Conservation (phyloP, 2,797 vertebrate species). For the Ceyx erithaca region DNA sequence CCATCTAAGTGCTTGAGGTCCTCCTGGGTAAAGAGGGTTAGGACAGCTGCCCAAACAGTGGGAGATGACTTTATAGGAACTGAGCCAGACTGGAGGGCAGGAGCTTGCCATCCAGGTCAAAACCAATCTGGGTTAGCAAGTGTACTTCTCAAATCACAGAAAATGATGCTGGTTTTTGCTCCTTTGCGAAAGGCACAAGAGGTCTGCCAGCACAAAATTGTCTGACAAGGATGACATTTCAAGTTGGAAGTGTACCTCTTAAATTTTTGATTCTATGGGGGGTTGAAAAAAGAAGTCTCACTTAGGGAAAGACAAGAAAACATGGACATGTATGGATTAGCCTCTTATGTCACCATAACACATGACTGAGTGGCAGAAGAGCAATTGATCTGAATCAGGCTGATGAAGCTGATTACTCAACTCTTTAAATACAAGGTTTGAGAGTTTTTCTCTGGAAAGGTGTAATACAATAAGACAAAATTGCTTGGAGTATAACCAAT, state of each 20-base stretch:
- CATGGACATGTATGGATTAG: not conserved
- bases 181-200: not conserved
- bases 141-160: not conserved
- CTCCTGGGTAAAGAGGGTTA: not conserved
- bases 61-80: not conserved
- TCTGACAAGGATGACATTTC: not conserved
- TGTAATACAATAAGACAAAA: not conserved
- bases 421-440: not conserved
- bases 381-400: not conserved
- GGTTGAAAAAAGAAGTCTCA: not conserved
- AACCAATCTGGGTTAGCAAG: not conserved
- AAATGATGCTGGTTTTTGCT: not conserved
- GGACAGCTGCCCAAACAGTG: not conserved
- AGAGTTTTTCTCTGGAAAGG: not conserved
- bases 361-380: fast-evolving
- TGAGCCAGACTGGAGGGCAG: not conserved
- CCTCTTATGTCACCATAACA: not conserved
- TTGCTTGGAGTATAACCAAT: not conserved
- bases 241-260: not conserved
- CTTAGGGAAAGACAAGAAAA: not conserved
- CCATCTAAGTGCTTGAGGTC: not conserved
- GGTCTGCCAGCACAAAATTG: not conserved
- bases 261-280: not conserved
- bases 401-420: not conserved
- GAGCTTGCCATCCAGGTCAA: not conserved